Evolutionary conservation across 2,888 invertebrate genomes (phyloP), one percentile per base, ranked within the genome.

Genomic region (Chrysina gloriosa): DNA sequence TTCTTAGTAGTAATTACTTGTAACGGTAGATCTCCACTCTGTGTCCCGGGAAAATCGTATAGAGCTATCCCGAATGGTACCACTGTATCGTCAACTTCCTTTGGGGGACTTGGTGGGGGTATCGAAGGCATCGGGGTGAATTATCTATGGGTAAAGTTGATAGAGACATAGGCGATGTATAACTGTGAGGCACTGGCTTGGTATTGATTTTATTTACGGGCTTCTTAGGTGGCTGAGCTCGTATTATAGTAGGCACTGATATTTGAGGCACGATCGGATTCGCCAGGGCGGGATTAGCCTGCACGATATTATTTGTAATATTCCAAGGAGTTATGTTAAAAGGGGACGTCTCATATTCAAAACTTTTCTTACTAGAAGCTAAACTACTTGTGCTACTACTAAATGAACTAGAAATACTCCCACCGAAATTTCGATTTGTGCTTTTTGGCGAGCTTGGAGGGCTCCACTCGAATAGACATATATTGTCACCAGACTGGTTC

Each of bases 81-180:
- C 16, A 85, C 82, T 2, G 83, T 81, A 45, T 80, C 78, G 36
- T 64, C 70, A 3, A 83, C 67, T 76, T 80, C 73, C 78, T 82
- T 81, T n/a, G 93, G 92, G 2, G 91, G 92, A 45, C 92, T 90
- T 1, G 93, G 93, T 1, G 94, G 92, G 4, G 93, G 92, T 72
- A 91, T 86, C 39, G 86, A 87, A 5, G 94, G 94, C 93, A 94
- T 93, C 0, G 94, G 93, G 90, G 92, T 19, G 92, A 92, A 84
- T 85, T 68, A 11, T 56, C 67, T 52, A 67, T 61, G 58, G 68
- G 31, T 14, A 81, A 78, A 1, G 81, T 78, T 23, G 82, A 72
- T 11, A 83, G 80, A 61, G 83, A 80, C 70, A 42, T 63, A 2
- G 39, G 14, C 21, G 63, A 42, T 21, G 72, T 79, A 67, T 72